Evolutionary conservation across 1,140 invertebrate genomes (phyloP).

Genomic region (Hermetia illucens): DNA sequence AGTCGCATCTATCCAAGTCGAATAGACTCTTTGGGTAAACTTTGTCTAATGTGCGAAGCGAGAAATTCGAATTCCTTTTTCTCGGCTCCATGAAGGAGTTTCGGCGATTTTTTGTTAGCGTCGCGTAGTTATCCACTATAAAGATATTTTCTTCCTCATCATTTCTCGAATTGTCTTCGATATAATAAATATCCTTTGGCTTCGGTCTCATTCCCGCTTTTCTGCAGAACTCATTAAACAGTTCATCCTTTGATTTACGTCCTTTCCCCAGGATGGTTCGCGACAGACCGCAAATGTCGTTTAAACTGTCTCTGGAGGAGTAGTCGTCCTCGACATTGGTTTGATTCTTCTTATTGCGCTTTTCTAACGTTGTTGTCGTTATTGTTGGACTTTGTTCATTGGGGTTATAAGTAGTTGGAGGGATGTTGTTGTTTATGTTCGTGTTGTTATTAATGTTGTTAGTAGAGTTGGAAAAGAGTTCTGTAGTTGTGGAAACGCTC

Average conservation of each 20-base stretch:
- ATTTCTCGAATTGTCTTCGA: conserved; percentile 12
- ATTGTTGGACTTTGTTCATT: neutral
- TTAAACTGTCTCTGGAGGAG: conserved; percentile 2
- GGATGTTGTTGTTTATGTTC: too few species aligned
- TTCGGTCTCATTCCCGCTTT: conserved; percentile 21
- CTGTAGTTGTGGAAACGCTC: conserved; percentile 26
- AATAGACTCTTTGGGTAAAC: conserved; percentile 8
- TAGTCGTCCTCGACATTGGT: neutral
- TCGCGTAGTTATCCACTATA: conserved; percentile 5
- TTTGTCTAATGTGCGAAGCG: conserved; percentile 9
- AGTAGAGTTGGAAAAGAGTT: conserved; percentile 14
- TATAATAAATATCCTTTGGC: conserved; percentile 26
- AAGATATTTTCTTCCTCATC: conserved; percentile 5
- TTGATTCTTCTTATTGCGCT: conserved; percentile 3
- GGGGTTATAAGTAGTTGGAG: neutral
- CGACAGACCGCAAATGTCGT: conserved; percentile 19
- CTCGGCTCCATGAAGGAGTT: conserved; percentile 8
- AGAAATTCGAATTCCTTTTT: conserved; percentile 21
- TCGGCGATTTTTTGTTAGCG: conserved; percentile 1
- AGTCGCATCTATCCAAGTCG: conserved; percentile 9
- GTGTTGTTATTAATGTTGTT: neutral
- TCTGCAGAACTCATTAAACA: conserved; percentile 26
- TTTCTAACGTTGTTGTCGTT: conserved; percentile 14
- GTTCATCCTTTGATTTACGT: conserved; percentile 26
- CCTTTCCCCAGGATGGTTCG: conserved; percentile 11